Conservation (phyloP, 2,113 vertebrate genomes). For the Rousettus leschenaultii region DNA sequence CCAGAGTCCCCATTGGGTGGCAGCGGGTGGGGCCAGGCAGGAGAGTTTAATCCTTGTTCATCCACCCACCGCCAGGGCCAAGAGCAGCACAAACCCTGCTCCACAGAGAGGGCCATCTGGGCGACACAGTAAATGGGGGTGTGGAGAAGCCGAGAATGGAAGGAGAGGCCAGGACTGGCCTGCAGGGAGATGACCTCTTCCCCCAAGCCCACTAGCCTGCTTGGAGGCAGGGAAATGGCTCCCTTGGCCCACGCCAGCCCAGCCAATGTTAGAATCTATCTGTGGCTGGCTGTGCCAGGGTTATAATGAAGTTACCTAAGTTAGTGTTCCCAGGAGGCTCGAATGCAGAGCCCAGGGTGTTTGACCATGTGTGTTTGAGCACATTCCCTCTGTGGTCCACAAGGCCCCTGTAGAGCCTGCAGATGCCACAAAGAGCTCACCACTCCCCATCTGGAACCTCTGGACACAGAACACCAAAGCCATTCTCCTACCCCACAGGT, state of each 20-base stretch:
- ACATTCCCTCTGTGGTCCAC: background rate
- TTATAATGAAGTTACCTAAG: background rate
- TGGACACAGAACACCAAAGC: background rate
- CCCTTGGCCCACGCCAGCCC: background rate
- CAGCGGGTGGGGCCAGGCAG: background rate
- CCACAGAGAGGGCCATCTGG: background rate
- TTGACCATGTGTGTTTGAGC: rapidly evolving
- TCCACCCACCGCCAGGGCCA: background rate
- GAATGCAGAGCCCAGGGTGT: background rate
- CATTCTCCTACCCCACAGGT: too few relatives aligned
- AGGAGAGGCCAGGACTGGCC: background rate
- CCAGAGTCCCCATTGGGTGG: background rate
- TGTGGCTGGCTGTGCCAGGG: background rate
- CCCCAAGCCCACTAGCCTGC: background rate
- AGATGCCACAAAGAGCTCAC: background rate
- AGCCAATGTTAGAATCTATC: background rate
- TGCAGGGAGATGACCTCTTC: background rate
- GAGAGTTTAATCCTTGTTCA: background rate
- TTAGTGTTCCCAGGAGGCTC: background rate
- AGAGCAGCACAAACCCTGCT: background rate
- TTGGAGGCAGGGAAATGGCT: background rate
- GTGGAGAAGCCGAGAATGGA: background rate
- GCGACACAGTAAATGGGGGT: background rate
- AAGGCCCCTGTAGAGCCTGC: rapidly evolving
- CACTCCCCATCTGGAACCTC: rapidly evolving